A percentile compares a stretch with the other conserved stretches of the same genome.
Evolutionary conservation across 2,113 vertebrate species (phyloP).

Genomic region (Microcebus griseorufus): DNA sequence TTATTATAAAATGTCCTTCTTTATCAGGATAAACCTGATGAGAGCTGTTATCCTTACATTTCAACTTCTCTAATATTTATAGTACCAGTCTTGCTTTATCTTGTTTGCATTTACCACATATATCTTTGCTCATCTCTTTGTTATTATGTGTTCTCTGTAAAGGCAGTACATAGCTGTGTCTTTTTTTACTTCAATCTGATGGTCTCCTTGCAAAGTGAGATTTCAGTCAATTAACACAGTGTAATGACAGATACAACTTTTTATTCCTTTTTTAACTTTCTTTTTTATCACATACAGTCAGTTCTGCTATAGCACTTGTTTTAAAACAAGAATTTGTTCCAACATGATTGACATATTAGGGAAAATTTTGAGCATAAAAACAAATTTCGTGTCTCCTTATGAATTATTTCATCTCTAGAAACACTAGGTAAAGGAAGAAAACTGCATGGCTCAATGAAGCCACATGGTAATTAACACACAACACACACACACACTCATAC

Average conservation of each 20-base stretch:
- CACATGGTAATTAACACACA: neutral
- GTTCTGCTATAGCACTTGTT: neutral
- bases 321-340: constrained; percentile 42
- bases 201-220: neutral
- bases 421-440: neutral
- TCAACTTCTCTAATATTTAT: neutral
- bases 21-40: neutral
- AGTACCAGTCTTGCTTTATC: neutral
- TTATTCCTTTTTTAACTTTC: neutral
- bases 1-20: neutral
- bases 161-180: neutral
- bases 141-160: neutral
- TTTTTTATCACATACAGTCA: neutral
- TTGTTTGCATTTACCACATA: neutral
- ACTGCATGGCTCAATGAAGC: neutral
- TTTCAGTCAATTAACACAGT: neutral
- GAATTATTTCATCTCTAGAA: neutral
- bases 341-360: neutral
- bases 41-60: neutral
- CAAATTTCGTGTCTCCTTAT: neutral
- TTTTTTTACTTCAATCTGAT: neutral
- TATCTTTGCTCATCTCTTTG: neutral
- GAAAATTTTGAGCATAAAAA: constrained; percentile 3
- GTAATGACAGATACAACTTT: neutral
- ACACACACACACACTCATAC: neutral